A percentile compares a stretch with the other conserved stretches of the same genome.
Evolutionary conservation across 2,797 vertebrate species (phyloP).

Genomic region (Lutjanus campechanus): DNA sequence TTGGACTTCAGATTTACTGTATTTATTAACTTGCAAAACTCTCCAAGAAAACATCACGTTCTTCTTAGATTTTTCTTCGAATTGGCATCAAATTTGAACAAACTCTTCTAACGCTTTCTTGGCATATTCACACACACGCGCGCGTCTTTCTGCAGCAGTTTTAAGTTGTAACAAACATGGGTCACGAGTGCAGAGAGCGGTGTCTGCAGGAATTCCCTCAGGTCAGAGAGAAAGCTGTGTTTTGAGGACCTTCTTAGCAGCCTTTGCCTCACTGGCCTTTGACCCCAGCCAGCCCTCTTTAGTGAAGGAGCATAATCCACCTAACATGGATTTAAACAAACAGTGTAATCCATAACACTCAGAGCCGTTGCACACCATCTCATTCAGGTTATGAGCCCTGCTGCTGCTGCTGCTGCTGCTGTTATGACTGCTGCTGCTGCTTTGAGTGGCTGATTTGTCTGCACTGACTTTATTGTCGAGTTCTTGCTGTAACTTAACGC

Average conservation of each 20-base stretch:
- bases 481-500: constrained; percentile 7
- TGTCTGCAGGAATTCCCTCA: constrained; percentile 74
- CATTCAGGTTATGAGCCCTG: constrained; percentile 50
- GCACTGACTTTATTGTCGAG: constrained; percentile 21
- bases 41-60: background rate
- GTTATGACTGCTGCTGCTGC: constrained; percentile 27
- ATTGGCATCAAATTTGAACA: background rate
- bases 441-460: constrained; percentile 46
- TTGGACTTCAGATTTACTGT: background rate
- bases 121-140: background rate
- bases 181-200: constrained; percentile 56
- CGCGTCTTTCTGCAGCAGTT: constrained; percentile 16
- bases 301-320: constrained; percentile 80
- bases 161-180: constrained; percentile 18
- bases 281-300: constrained; percentile 74
- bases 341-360: constrained; percentile 81
- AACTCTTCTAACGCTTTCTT: background rate
- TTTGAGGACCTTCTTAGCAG: constrained; percentile 81
- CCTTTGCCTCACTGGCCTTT: constrained; percentile 80
- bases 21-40: background rate
- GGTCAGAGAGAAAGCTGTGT: constrained; percentile 76
- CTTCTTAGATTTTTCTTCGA: background rate
- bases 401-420: constrained; percentile 45
- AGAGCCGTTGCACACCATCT: constrained; percentile 60
- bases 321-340: constrained; percentile 85